Evolutionary conservation across 1,140 invertebrate genomes (phyloP).

Genomic region (Tribolium madens): DNA sequence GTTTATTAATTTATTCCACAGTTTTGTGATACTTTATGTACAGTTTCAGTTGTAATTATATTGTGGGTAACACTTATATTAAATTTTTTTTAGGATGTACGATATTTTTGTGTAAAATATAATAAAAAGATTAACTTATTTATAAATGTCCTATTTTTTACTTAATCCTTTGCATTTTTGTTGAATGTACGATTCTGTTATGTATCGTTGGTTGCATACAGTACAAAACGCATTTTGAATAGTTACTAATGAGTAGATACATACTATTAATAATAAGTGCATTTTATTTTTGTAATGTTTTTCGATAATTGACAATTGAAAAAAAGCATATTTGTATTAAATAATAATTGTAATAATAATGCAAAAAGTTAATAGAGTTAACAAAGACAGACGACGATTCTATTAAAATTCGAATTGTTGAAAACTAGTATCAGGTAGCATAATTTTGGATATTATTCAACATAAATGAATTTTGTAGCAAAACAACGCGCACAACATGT

Average conservation of each 20-base stretch:
- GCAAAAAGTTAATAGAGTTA: no score
- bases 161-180: background rate
- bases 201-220: background rate
- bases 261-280: background rate
- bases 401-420: constrained; percentile 3
- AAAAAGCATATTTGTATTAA: background rate
- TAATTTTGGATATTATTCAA: constrained; percentile 26
- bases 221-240: background rate
- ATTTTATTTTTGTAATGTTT: background rate
- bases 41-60: constrained; percentile 2
- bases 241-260: background rate
- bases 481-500: background rate
- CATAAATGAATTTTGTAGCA: constrained; percentile 28
- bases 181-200: background rate
- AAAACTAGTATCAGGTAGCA: constrained; percentile 6
- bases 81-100: background rate
- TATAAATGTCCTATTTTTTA: background rate
- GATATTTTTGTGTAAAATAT: background rate
- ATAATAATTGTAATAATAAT: background rate
- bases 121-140: background rate
- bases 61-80: background rate
- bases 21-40: background rate
- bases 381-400: no score
- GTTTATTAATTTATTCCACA: background rate
- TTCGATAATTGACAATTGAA: background rate